These are phyloP conservation scores for Plutomurus gul DNA, from an alignment of 1,140 invertebrate genomes.

Conservation along the genomic window DNA sequence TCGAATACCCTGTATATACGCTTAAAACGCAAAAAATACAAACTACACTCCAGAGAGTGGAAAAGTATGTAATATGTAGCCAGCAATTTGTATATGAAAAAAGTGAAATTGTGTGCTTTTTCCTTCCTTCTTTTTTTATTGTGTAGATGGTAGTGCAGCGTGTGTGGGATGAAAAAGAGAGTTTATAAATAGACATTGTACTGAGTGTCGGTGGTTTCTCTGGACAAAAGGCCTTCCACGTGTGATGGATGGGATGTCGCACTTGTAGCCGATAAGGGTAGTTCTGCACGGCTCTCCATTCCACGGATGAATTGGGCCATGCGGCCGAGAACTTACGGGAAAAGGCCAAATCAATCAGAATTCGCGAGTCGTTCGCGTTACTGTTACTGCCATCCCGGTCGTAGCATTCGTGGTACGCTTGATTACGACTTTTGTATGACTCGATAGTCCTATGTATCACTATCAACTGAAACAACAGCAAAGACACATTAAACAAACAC, in stretches of 20 bases:
- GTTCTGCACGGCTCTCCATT: slow-evolving; percentile 2
- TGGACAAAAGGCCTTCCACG: slow-evolving; percentile 34
- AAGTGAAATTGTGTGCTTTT: too few species aligned
- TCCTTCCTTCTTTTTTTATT: too few species aligned
- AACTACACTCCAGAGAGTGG: too few species aligned
- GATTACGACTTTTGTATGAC: slow-evolving; percentile 41
- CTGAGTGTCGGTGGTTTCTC: slow-evolving; percentile 7
- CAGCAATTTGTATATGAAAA: too few species aligned
- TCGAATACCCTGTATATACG: too few species aligned
- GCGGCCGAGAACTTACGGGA: slow-evolving; percentile 27
- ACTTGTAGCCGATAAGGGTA: slow-evolving; percentile 35
- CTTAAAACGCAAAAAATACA: too few species aligned
- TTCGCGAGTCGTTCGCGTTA: slow-evolving; percentile 12
- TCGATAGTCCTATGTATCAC: slow-evolving; percentile 49
- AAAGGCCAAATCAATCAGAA: slow-evolving; percentile 32
- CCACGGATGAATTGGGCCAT: not conserved
- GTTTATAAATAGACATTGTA: not conserved
- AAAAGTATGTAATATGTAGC: too few species aligned
- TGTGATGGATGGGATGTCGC: not conserved
- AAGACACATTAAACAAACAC: not conserved
- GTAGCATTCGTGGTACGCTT: slow-evolving; percentile 42
- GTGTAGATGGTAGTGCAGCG: not conserved
- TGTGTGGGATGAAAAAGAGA: not conserved
- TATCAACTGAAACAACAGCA: slow-evolving; percentile 40
- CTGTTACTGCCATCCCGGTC: not conserved